Base-by-base conservation (phyloP, 2,113 vertebrate species). In the Geothlypis trichas region DNA sequence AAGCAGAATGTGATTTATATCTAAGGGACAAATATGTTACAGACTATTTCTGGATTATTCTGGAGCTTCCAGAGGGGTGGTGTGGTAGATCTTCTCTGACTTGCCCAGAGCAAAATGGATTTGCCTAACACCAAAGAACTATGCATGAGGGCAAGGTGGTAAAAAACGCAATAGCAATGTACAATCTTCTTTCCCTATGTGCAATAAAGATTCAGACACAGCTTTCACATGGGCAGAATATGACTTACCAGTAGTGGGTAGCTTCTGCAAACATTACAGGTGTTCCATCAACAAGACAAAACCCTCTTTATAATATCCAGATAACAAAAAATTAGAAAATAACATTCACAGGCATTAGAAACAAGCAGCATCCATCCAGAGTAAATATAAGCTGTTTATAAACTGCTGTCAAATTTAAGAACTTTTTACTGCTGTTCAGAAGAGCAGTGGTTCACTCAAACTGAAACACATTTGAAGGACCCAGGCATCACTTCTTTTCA, bases 111-210 rank as follows among this genome's bases (percentile, higher is more conserved):
- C 17, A 67, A 91, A 90, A 67, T 1, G 2, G 26, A 67, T 90
- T 63, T 82, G 9, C 8, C 22, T 57, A 42, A n/a, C 28, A 51
- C 15, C 17, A 33, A 91, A 86, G 15, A 11, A 67, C 10, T 12
- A 1, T 15, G 2, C 7, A 0, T 1, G 2, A 78, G 57, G 3
- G 14, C 35, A 83, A 67, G 17, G 15, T 33, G 15, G 15, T 49
- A 61, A 90, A 85, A 84, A 87, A 91, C 33, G 6, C 37, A 87
- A 26, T 47, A 4, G 0, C 9, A 78, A 27, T 18, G 14, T 79
- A 46, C 24, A 54, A 9, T 18, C 11, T 90, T 83, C 28, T 77
- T 85, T 39, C 33, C 54, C 39, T 69, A 12, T 28, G 15, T 22
- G 20, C 11, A 46, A 72, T 41, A 75, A 47, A 74, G 59, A 57